Conservation (phyloP, 2,113 vertebrate species). For the Picathartes gymnocephalus region DNA sequence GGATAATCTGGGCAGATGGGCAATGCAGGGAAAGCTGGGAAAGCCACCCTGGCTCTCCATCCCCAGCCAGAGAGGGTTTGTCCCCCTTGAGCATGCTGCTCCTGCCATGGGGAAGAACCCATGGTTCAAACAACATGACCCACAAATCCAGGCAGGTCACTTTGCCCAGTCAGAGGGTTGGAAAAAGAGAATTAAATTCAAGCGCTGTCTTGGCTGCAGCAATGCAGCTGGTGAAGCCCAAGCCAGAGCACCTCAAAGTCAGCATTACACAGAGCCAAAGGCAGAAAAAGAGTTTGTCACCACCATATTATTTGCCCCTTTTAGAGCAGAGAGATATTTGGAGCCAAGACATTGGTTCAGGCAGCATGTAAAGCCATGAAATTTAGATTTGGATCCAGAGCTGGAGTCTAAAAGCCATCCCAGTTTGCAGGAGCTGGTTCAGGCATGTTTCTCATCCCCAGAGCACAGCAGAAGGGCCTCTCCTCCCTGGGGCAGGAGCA, state of each 20-base stretch:
- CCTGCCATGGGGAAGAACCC: neutral
- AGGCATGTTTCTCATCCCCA: slow-evolving; percentile 26
- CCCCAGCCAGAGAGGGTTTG: neutral
- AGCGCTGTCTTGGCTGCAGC: neutral
- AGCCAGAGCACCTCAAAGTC: neutral
- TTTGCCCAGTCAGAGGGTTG: neutral
- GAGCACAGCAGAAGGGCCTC: slow-evolving; percentile 51
- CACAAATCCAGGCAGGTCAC: neutral
- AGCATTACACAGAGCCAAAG: neutral
- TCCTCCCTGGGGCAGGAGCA: slow-evolving; percentile 28
- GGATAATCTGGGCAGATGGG: no score
- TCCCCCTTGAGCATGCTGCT: neutral
- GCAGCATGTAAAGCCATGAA: slow-evolving; percentile 17
- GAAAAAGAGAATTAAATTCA: neutral
- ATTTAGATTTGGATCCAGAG: slow-evolving; percentile 18
- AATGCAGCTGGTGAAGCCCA: neutral
- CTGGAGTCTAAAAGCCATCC: neutral
- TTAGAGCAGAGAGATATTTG: neutral
- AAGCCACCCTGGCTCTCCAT: neutral
- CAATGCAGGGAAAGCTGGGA: neutral
- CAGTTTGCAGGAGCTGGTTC: neutral
- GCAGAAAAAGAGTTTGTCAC: neutral
- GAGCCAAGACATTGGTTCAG: neutral
- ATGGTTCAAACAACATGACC: neutral
- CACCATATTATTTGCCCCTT: neutral